Base-by-base conservation (phyloP, 2,797 vertebrate species). In the Pseudochirops cupreus region DNA sequence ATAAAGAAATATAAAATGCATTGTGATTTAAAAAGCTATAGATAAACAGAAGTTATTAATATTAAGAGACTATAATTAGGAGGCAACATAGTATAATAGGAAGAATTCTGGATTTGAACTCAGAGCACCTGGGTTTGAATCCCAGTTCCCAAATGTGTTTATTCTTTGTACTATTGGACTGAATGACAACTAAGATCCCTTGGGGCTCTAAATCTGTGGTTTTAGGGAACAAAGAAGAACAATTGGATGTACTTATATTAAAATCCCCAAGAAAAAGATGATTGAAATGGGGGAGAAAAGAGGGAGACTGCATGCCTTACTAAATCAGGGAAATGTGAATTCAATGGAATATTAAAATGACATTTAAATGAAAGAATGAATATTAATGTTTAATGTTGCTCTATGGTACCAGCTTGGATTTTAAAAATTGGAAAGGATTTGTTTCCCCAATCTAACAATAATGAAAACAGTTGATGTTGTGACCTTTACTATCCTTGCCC, bases 341-440 rank as follows among this genome's bases (percentile, higher is more conserved):
- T 94, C n/a, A 96, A 93, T 28, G 93, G 95, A 91, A 62, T 54
- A 92, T 67, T 39, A 92, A 93, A 92, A 62, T 92, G 58, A 92
- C 92, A 91, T 56, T 54, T 93, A 31, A 94, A 14, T 59, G 21
- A 29, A 91, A 54, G 39, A n/a, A 24, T 11, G 24, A 39, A 94
- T 94, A 5, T 92, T 62, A 96, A n/a, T 91, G 13, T 10, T 90
- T 96, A 57, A 96, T 46, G 82, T 57, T 62, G 9, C 18, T 92
- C 53, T 26, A 3, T 91, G 39, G 57, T 87, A 57, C 93, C 53
- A 91, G 6, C n/a, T 96, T 91, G 3, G 55, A 16, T 95, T 92
- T 90, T 95, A 96, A 91, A 91, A 90, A 56, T 94, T 58, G 54
- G 28, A 33, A 31, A 91, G 18, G 11, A 87, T 91, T 93, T 89